Evolutionary conservation across 2,797 vertebrate genomes (phyloP), one percentile per base, ranked within the genome.

Genomic region (Podarcis lilfordi): DNA sequence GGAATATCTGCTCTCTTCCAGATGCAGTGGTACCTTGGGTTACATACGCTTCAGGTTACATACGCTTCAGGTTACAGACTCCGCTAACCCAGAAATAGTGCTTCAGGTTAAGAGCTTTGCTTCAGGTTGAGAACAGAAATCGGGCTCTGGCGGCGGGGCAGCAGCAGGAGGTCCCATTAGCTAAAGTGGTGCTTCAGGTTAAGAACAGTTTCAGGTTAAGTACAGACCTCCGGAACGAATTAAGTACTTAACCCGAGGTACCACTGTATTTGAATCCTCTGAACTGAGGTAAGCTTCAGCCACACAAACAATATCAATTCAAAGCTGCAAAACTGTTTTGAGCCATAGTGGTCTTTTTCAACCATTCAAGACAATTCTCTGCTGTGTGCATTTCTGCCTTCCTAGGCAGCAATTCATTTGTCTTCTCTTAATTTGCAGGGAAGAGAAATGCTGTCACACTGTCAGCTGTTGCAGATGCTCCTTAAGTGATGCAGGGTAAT

Each of bases 341-440:
- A 59, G 66, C 27, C 66, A 9, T 3, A 4, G 61, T 79, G 27
- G 17, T 40, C 74, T 13, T 72, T 40, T 37, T 55, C 71, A 82
- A 64, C 87, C 5, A 40, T 85, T 80, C 23, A 37, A 85, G 77
- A 76, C 80, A 4, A n/a, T 74, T 78, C 40, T 79, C 23, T 88
- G 4, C 37, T 87, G 4, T 80, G 15, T 85, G 86, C 88, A 66
- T 79, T 87, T 35, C 84, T 84, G 59, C 32, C n/a, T 82, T 87
- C 55, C 35, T 43, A 71, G 68, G 23, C 59, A 55, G 9, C 0
- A 32, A 23, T 25, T 0, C 25, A 74, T 61, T 23, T n/a, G 29
- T 2, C 37, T 83, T 37, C 32, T 32, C 23, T 79, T 37, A 80
- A 23, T 23, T 71, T 86, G 35, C 43, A 37, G 80, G 35, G 68